phyloP scores from a whole-genome alignment of 2,113 vertebrate genomes.

The Coptodon rendalli region DNA sequence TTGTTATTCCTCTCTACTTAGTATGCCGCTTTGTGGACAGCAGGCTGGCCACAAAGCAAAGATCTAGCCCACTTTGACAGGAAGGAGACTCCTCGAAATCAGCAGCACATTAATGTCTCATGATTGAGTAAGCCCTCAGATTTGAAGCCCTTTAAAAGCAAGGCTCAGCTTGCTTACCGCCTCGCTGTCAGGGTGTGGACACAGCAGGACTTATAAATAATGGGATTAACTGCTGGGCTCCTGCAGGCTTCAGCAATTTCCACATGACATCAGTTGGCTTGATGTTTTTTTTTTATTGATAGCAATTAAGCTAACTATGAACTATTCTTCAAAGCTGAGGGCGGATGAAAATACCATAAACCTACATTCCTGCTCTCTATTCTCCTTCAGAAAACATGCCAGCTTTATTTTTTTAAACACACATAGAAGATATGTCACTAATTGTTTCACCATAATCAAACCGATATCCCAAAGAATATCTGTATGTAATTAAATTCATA shows the following conservation, averaged over 20 bases:
- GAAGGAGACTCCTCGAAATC: background rate
- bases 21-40: conserved; percentile 13
- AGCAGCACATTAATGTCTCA: background rate
- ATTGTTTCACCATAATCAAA: background rate
- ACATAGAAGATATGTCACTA: background rate
- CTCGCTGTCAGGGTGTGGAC: background rate
- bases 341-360: background rate
- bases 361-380: background rate
- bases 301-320: conserved; percentile 1
- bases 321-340: background rate
- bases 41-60: background rate
- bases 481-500: background rate
- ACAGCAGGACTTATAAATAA: background rate
- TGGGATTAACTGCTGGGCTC: background rate
- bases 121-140: background rate
- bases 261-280: background rate
- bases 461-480: background rate
- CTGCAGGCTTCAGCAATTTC: background rate
- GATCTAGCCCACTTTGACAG: conserved; percentile 2
- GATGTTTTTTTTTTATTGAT: background rate
- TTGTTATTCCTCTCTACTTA: conserved; percentile 34
- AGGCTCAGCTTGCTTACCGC: background rate
- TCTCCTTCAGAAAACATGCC: background rate
- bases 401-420: background rate
- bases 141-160: background rate